A percentile compares a stretch with the other conserved stretches of the same genome.
These are phyloP conservation scores for Centropyge bicolor DNA, from an alignment of 2,797 vertebrate genomes.

Conservation along the genomic window DNA sequence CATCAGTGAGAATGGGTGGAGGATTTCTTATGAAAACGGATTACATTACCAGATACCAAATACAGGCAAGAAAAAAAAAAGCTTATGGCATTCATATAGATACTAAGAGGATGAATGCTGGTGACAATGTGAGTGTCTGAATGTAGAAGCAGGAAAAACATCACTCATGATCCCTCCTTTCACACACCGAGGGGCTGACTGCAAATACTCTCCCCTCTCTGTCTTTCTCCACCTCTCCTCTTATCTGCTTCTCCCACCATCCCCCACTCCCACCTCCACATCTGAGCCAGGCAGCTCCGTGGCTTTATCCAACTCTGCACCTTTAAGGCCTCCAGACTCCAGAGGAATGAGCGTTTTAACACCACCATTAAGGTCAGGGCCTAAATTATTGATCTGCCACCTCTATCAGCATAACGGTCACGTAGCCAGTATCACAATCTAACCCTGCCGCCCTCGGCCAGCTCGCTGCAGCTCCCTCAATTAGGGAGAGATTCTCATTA, in stretches of 20 bases:
- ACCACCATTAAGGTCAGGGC: slow-evolving; percentile 95
- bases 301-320: slow-evolving; percentile 81
- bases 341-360: slow-evolving; percentile 94
- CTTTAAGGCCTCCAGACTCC: slow-evolving; percentile 90
- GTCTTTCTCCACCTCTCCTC: slow-evolving; percentile 77
- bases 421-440: slow-evolving; percentile 94
- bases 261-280: slow-evolving; percentile 72
- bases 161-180: slow-evolving; percentile 79
- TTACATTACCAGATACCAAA: slow-evolving; percentile 79
- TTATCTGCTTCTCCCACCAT: slow-evolving; percentile 79
- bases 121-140: slow-evolving; percentile 81
- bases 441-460: slow-evolving; percentile 89
- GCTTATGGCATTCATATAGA: slow-evolving; percentile 77
- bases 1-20: slow-evolving; percentile 76
- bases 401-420: slow-evolving; percentile 99
- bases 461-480: slow-evolving; percentile 90
- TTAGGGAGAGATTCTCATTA: slow-evolving; percentile 99
- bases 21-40: slow-evolving; percentile 82
- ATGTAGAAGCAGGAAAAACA: slow-evolving; percentile 77
- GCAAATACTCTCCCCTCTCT: slow-evolving; percentile 75
- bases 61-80: slow-evolving; percentile 59
- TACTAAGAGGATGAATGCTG: slow-evolving; percentile 83
- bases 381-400: slow-evolving; percentile 99
- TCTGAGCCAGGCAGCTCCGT: slow-evolving; percentile 38
- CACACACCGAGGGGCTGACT: slow-evolving; percentile 76